Evolutionary conservation across 1,140 invertebrate genomes (phyloP).

Genomic region (Oreohelix idahoensis): DNA sequence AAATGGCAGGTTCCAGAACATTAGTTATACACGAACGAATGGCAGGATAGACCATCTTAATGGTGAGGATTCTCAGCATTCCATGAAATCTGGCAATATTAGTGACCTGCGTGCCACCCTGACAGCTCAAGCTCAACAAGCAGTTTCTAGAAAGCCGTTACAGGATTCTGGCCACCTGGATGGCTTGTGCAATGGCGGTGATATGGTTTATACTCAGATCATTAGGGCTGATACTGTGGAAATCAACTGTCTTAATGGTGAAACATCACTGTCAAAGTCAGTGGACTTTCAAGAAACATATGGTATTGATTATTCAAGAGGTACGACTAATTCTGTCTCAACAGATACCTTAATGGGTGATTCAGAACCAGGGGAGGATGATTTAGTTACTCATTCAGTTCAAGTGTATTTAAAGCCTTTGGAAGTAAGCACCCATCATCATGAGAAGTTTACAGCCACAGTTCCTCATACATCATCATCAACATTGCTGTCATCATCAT

Average conservation of each 20-base stretch:
- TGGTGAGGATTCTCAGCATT: neutral
- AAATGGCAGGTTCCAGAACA: neutral
- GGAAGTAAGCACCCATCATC: neutral
- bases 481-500: neutral
- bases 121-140: neutral
- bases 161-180: neutral
- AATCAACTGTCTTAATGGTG: neutral
- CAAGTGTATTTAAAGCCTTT: neutral
- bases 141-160: neutral
- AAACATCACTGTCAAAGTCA: neutral
- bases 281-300: no score
- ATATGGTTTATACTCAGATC: neutral
- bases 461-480: neutral
- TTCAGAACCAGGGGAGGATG: neutral
- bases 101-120: neutral
- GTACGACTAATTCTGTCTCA: slow-evolving; percentile 4
- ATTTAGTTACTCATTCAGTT: neutral
- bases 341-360: slow-evolving; percentile 27
- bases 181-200: neutral
- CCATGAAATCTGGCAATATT: neutral
- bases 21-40: neutral
- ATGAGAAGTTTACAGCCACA: neutral
- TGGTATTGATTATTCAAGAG: neutral
- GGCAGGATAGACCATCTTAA: neutral
- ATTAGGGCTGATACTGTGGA: neutral